Percentiles rank a stretch among this genome's conserved stretches.
Evolutionary conservation across 2,888 invertebrate genomes (phyloP).

Genomic region (Tenthredo scrophulariae): DNA sequence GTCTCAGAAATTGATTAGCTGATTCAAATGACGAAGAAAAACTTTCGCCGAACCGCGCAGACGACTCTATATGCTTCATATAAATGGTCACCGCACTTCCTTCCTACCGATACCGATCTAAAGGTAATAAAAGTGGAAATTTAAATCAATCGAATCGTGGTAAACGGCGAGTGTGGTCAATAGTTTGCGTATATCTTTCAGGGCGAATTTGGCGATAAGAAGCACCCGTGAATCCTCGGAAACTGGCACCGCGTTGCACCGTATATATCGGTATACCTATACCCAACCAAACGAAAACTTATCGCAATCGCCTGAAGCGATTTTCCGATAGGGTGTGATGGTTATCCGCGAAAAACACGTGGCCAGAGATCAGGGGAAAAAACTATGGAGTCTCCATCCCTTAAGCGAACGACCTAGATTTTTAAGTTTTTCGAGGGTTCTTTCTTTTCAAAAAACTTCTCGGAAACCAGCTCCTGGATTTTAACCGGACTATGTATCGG

Average conservation of each 20-base stretch:
- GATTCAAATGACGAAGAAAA: neutral
- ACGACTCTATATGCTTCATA: neutral
- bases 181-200: conserved; percentile 3
- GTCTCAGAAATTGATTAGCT: neutral
- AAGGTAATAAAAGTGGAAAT: conserved; percentile 1
- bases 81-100: neutral
- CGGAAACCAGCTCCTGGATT: neutral
- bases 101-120: neutral
- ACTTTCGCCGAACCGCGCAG: neutral
- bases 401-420: neutral
- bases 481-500: neutral
- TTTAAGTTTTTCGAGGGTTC: neutral
- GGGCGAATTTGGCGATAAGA: neutral
- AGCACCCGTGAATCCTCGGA: neutral
- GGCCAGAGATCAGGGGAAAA: neutral
- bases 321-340: neutral
- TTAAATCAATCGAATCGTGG: conserved; percentile 20
- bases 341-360: conserved; percentile 10
- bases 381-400: neutral
- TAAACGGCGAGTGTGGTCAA: neutral
- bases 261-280: neutral
- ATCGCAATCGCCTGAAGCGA: conserved; percentile 5
- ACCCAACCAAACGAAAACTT: neutral
- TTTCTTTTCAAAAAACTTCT: neutral
- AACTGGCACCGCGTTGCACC: neutral